Base-by-base conservation (phyloP, 1,140 invertebrate genomes). In the Calosoma granatense region DNA sequence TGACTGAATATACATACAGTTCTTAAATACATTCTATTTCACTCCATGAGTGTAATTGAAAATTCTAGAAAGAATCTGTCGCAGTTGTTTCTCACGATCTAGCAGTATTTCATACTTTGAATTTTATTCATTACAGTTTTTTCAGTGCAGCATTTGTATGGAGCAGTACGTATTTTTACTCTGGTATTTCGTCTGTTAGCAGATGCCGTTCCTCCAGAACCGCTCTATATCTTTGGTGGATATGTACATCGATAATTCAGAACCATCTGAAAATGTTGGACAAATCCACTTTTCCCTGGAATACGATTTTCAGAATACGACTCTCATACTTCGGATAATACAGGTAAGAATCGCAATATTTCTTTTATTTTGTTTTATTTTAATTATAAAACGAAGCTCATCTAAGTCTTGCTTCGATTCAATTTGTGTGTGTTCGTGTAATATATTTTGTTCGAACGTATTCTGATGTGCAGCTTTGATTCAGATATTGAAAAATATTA, bases 271-370 rank as follows among this genome's bases (percentile, higher is more conserved):
- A 74, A 92, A 92, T 73, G 90, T 93, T 58, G 92, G 92, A 19
- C 90, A 94, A 76, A 93, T 97, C 65, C 92, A 97, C 72, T 94
- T 97, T 76, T 92, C 88, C 47, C 75, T 97, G 65, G 91, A 94
- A 72, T 97, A 97, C 72, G 92, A 97, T 76, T 95, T 95, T 74
- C 91, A 94, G 76, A 91, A 92, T 65, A 91, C 90, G 59, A 96
- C 92, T 47, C 83, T 96, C 64, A 92, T 94, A 61, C 75, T 96
- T 60, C 88, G 87, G 74, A 92, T 94, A 65, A 84, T 93, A 66
- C 90, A 93, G 83, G 89, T 90, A 72, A 79, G 76, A 72, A 1
- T n/a, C n/a, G n/a, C n/a, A n/a, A 36, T 36, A 36, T 36, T 36
- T 36, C 6, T 36, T 9, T 36, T 36, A 9, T 9, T 20, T 22